Conservation (phyloP, 2,113 vertebrate species). For the Choloepus hoffmanni region DNA sequence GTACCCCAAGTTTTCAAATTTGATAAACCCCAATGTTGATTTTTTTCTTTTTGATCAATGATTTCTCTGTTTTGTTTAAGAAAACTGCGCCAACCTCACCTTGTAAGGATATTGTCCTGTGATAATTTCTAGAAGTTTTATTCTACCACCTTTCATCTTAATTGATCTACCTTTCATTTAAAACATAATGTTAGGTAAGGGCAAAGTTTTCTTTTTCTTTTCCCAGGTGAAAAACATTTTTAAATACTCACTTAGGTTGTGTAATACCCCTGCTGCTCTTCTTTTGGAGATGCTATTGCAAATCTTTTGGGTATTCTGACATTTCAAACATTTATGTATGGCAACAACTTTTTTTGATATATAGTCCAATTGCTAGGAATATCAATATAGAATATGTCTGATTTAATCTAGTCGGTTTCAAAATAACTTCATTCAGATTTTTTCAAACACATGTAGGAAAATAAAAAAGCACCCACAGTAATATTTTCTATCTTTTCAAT, state of each 20-base stretch:
- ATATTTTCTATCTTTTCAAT: not conserved
- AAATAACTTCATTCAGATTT: not conserved
- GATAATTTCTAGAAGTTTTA: not conserved
- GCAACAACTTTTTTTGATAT: not conserved
- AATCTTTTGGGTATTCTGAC: conserved; percentile 19
- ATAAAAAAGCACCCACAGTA: not conserved
- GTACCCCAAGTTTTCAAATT: not conserved
- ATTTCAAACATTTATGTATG: conserved; percentile 7
- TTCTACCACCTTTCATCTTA: not conserved
- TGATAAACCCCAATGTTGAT: not conserved
- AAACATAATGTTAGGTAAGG: not conserved
- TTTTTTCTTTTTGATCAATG: not conserved
- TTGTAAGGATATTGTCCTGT: not conserved
- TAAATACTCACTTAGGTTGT: not conserved
- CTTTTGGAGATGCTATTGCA: not conserved
- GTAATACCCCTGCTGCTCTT: not conserved
- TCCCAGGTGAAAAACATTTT: not conserved
- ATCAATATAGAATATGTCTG: not conserved
- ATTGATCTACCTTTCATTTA: not conserved
- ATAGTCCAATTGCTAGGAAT: not conserved
- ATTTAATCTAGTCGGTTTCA: conserved; percentile 38
- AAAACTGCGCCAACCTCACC: not conserved
- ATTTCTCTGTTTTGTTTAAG: not conserved
- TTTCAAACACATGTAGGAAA: not conserved
- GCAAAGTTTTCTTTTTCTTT: not conserved